Percentiles rank a stretch among this genome's conserved stretches.
phyloP scores from a whole-genome alignment of 2,797 vertebrate genomes.

The Lerista edwardsae region DNA sequence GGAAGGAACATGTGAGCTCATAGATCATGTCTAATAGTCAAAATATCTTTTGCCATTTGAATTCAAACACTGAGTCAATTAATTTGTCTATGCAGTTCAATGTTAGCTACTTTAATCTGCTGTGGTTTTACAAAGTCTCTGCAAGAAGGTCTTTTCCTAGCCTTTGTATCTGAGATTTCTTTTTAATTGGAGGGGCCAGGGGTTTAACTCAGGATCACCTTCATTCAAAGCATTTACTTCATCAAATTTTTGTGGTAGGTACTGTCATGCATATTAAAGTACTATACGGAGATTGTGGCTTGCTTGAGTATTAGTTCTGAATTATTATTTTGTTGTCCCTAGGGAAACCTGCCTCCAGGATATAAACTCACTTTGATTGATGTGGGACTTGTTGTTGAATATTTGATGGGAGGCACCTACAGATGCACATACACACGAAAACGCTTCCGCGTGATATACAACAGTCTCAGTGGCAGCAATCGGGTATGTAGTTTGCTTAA shows the following conservation, averaged over 20 bases:
- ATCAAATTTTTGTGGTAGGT: not conserved
- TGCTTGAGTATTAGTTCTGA: not conserved
- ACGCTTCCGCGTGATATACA: conserved; percentile 96
- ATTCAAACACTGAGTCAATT: too few species aligned
- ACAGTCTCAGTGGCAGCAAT: conserved; percentile 93
- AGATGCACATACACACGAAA: conserved; percentile 97
- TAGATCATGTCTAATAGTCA: too few species aligned
- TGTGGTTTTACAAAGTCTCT: not conserved
- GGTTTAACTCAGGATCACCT: not conserved
- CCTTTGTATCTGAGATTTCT: not conserved
- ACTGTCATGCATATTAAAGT: not conserved
- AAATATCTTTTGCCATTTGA: not conserved
- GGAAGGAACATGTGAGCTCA: too few species aligned
- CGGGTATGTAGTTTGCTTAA: conserved; percentile 79
- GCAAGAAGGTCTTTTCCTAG: too few species aligned
- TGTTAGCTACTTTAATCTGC: not conserved
- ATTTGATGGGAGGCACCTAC: conserved; percentile 97
- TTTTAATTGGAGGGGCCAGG: not conserved
- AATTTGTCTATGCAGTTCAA: too few species aligned
- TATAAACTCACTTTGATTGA: conserved; percentile 98
- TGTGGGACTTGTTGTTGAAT: conserved; percentile 95
- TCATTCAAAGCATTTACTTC: not conserved
- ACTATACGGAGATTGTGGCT: too few species aligned
- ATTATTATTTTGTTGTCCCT: conserved; percentile 49
- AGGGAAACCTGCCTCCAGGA: conserved; percentile 97